phyloP scores from a whole-genome alignment of 1,140 invertebrate species.

The Arctopsyche grandis region DNA sequence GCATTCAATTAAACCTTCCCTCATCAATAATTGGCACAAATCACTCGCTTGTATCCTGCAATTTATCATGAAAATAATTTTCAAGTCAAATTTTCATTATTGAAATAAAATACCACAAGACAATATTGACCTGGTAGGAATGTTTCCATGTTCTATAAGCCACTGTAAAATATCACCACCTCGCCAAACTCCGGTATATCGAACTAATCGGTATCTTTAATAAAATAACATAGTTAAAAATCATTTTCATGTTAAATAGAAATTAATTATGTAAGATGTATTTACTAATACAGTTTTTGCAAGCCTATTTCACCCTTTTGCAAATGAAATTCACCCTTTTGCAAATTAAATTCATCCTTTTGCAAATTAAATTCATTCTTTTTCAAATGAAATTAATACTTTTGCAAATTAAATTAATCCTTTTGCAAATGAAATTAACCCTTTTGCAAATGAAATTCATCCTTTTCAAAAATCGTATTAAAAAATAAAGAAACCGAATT shows the following conservation, averaged over 20 bases:
- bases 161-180: constrained; percentile 64
- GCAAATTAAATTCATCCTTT: too few relatives aligned
- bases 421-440: too few relatives aligned
- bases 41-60: constrained; percentile 79
- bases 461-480: too few relatives aligned
- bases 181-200: constrained; percentile 63
- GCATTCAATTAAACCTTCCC: constrained; percentile 81
- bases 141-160: constrained; percentile 62
- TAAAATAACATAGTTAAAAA: constrained; percentile 12
- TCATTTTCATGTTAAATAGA: not conserved
- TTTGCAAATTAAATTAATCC: too few relatives aligned
- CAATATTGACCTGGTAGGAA: constrained; percentile 65
- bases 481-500: too few relatives aligned
- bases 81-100: constrained; percentile 26
- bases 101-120: not conserved
- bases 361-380: constrained; percentile 16
- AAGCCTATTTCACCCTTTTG: too few relatives aligned
- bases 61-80: constrained; percentile 49
- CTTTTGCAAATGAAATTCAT: too few relatives aligned
- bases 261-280: too few relatives aligned
- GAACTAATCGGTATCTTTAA: constrained; percentile 61
- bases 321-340: too few relatives aligned
- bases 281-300: too few relatives aligned
- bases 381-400: too few relatives aligned
- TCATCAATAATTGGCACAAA: constrained; percentile 84